Percentiles rank a stretch among this genome's conserved stretches.
Conservation (phyloP, 1,140 invertebrate species). For the Bombus breviceps region DNA sequence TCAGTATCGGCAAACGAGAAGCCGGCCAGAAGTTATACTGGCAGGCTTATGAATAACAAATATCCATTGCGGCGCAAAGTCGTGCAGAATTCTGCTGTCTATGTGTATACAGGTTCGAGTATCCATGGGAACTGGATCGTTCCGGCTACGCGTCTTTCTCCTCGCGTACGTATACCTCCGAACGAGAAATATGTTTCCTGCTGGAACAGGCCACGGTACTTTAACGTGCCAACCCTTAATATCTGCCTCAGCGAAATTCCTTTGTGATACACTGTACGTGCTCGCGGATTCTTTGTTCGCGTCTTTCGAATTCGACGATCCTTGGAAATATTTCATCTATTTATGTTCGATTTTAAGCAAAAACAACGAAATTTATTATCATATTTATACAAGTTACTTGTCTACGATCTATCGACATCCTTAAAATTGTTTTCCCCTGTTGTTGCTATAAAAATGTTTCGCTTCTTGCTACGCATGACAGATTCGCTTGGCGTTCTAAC, state of each 20-base stretch:
- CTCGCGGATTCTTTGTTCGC: not conserved
- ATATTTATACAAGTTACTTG: not conserved
- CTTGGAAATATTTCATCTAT: not conserved
- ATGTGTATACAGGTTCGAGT: not conserved
- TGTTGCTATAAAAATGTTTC: not conserved
- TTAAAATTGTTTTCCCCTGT: not conserved
- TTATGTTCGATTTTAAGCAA: not conserved
- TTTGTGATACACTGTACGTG: not conserved
- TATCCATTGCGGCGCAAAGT: conserved; percentile 38
- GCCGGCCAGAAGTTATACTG: conserved; percentile 43
- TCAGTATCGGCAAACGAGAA: conserved; percentile 47
- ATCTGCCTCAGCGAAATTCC: not conserved
- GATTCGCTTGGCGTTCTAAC: no score
- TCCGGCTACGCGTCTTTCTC: conserved; percentile 38
- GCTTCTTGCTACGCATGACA: not conserved
- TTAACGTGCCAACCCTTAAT: not conserved
- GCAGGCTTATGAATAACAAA: conserved; percentile 54
- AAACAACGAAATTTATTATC: not conserved
- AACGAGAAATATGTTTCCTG: conserved; percentile 35
- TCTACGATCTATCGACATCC: not conserved
- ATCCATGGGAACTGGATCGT: conserved; percentile 45
- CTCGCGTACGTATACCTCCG: not conserved
- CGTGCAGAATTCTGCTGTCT: conserved; percentile 11
- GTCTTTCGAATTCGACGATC: not conserved
- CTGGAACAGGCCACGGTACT: not conserved